Base-by-base conservation (phyloP, 2,888 invertebrate genomes). In the Serrognathus titanus region DNA sequence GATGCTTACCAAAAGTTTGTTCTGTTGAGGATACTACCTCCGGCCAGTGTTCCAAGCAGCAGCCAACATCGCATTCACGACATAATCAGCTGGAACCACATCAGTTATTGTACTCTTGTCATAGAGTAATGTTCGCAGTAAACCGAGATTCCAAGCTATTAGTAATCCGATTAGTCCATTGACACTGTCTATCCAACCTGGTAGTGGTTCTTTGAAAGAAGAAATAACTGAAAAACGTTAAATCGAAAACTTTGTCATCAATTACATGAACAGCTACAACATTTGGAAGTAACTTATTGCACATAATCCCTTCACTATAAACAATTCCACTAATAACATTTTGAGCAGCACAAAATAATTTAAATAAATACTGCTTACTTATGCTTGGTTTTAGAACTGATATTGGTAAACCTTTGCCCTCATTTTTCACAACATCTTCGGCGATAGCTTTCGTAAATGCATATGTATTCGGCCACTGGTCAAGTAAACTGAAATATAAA, bases 381-480 rank as follows among this genome's bases (percentile, higher is more conserved):
- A 96, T 92, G 1, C 92, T 87, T 0, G 96, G 96, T 61, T 95
- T 80, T 62, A 94, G 84, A 57, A 96, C 86, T 60, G 89, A 90
- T 10, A 92, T 80, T 0, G 95, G 94, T 63, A 95, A 74, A 11
- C 84, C 83, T 43, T 78, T 80, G 0, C 85, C 87, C 66, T 87
- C 84, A 51, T 81, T 82, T 48, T 83, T 77, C 0, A 95, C 81
- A 1, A 90, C 80, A 58, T 88, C 85, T 72, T 96, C 96, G 0
- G 93, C 93, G 0, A 95, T 78, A 1, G 93, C 92, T 78, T 97
- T 97, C 0, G 96, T 95, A 72, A 87, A 91, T 1, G 94, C 89
- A 72, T 96, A 97, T 0, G 94, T 94, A 71, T 97, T 96, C 0
- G 95, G 96, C 72, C 89, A 88, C 38, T 82, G 79, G n/a, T 84